Evolutionary conservation across 1,140 invertebrate genomes (phyloP).

Genomic region (Halotydeus destructor): DNA sequence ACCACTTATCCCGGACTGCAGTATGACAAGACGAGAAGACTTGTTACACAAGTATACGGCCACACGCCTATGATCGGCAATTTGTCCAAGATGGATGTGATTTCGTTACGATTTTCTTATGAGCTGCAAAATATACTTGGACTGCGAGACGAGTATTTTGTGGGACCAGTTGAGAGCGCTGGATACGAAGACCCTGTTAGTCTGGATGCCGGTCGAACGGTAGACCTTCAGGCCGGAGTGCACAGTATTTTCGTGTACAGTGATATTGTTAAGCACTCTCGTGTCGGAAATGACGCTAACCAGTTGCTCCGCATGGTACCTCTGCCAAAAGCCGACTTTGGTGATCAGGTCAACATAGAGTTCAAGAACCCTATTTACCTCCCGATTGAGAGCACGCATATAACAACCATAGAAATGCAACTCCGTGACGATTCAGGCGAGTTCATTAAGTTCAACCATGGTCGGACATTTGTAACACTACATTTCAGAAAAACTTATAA

Average conservation of each 20-base stretch:
- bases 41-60: too few species aligned
- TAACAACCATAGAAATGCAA: background rate
- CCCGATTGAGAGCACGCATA: background rate
- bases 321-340: background rate
- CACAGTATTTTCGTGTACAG: background rate
- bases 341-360: background rate
- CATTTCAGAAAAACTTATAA: conserved; percentile 1
- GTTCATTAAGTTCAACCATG: background rate
- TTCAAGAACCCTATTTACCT: background rate
- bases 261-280: background rate
- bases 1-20: too few species aligned
- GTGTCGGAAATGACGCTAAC: background rate
- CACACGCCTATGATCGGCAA: too few species aligned
- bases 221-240: background rate
- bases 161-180: too few species aligned
- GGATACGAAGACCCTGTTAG: too few species aligned
- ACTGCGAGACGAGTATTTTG: too few species aligned
- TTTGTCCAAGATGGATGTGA: too few species aligned
- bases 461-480: background rate
- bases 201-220: background rate
- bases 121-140: too few species aligned
- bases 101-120: too few species aligned
- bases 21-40: too few species aligned
- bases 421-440: background rate
- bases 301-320: background rate